phyloP scores from a whole-genome alignment of 2,797 vertebrate genomes.

The Enteromius afrohamiltoni region DNA sequence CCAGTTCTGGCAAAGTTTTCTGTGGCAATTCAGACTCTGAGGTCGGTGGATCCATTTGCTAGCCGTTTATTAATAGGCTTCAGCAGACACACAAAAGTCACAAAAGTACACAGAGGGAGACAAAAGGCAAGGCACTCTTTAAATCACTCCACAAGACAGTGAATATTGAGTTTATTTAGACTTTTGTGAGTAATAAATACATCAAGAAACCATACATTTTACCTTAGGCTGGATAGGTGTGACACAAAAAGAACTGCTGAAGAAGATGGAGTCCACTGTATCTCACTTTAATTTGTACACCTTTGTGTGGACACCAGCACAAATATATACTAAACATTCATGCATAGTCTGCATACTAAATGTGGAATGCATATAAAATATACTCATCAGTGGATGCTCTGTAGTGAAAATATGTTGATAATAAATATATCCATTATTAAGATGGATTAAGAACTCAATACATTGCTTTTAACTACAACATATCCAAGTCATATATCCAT shows the following conservation, averaged over 20 bases:
- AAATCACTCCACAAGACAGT: slow-evolving; percentile 6
- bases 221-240: slow-evolving; percentile 48
- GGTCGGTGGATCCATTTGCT: too few species aligned
- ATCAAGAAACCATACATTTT: slow-evolving; percentile 45
- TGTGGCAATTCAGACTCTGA: too few species aligned
- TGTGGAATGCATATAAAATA: not conserved
- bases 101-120: too few species aligned
- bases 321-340: not conserved
- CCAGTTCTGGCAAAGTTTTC: too few species aligned
- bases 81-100: too few species aligned
- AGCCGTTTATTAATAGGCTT: too few species aligned
- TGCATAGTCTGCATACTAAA: not conserved
- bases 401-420: not conserved
- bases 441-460: not conserved
- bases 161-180: slow-evolving; percentile 30
- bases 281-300: slow-evolving; percentile 29
- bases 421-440: not conserved
- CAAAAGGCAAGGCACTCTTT: too few species aligned
- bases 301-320: not conserved
- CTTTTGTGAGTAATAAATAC: slow-evolving; percentile 27
- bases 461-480: not conserved
- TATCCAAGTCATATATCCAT: not conserved
- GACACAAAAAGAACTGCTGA: slow-evolving; percentile 34
- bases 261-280: slow-evolving; percentile 35
- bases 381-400: not conserved